Conservation (phyloP, 2,888 invertebrate species). For the Agonum fuliginosum region DNA sequence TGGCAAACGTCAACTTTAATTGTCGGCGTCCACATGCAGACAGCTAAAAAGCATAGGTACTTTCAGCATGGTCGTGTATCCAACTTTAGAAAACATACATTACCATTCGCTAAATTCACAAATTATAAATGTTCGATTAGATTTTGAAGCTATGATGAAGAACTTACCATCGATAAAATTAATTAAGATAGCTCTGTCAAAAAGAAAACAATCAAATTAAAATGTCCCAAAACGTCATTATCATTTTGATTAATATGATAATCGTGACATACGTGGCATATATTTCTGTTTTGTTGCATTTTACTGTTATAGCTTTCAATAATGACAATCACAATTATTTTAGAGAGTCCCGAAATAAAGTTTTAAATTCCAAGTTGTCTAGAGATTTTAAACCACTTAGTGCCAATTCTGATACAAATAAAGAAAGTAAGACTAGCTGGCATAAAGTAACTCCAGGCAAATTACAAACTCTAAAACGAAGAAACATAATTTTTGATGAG, state of each 20-base stretch:
- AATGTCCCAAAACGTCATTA: slow-evolving; percentile 29
- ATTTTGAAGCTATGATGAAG: too few relatives aligned
- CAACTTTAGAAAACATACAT: too few relatives aligned
- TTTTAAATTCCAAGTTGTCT: slow-evolving; percentile 15
- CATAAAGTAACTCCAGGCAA: background rate
- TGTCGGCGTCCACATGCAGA: too few relatives aligned
- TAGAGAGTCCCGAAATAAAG: background rate
- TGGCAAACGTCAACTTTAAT: too few relatives aligned
- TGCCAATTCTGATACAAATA: background rate
- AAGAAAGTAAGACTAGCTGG: background rate
- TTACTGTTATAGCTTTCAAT: slow-evolving; percentile 10
- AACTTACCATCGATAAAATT: background rate
- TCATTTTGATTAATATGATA: slow-evolving; percentile 24
- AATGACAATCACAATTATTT: slow-evolving; percentile 19
- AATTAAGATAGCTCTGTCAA: background rate
- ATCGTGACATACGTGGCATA: background rate
- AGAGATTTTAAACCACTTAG: background rate
- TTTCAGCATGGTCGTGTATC: too few relatives aligned
- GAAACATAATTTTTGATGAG: background rate
- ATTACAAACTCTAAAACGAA: background rate
- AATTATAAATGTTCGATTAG: too few relatives aligned
- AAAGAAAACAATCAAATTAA: slow-evolving; percentile 1
- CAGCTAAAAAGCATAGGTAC: too few relatives aligned
- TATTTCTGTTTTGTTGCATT: background rate
- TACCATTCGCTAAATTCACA: too few relatives aligned